Evolutionary conservation across 2,888 invertebrate species (phyloP).

Genomic region (Carabus problematicus): DNA sequence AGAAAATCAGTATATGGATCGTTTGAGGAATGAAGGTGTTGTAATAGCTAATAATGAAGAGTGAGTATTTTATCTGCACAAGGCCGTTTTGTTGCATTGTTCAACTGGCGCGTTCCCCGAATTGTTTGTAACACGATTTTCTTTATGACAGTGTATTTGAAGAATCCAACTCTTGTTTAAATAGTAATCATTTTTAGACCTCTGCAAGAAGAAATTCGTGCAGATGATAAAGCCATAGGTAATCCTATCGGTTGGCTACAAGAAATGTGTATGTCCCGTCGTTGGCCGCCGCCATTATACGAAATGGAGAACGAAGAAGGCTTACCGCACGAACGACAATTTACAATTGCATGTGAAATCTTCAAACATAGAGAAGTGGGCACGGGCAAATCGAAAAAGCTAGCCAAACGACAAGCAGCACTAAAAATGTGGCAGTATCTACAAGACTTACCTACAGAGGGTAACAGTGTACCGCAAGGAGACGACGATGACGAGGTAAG

Average conservation of each 20-base stretch:
- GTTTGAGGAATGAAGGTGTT: slow-evolving; percentile 52
- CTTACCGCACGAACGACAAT: slow-evolving; percentile 91
- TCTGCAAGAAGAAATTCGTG: slow-evolving; percentile 55
- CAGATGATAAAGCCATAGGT: slow-evolving; percentile 82
- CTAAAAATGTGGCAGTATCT: slow-evolving; percentile 91
- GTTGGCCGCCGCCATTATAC: slow-evolving; percentile 95
- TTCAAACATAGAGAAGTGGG: slow-evolving; percentile 85
- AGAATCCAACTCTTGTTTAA: slow-evolving; percentile 54
- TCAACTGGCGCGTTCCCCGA: too few relatives aligned
- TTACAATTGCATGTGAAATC: slow-evolving; percentile 90
- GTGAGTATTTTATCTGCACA: slow-evolving; percentile 22
- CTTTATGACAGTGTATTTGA: slow-evolving; percentile 43
- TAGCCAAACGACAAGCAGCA: slow-evolving; percentile 95
- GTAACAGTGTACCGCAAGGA: slow-evolving; percentile 64
- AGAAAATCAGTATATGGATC: slow-evolving; percentile 62
- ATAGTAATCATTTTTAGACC: slow-evolving; percentile 61
- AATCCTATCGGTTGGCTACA: slow-evolving; percentile 96
- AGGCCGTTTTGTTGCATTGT: not conserved
- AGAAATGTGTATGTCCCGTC: slow-evolving; percentile 95
- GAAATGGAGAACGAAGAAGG: slow-evolving; percentile 88
- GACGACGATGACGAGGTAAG: slow-evolving; percentile 77
- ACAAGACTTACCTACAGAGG: slow-evolving; percentile 78
- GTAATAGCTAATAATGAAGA: slow-evolving; percentile 49
- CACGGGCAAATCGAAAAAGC: slow-evolving; percentile 93
- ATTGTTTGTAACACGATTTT: too few relatives aligned